Evolutionary conservation across 2,113 vertebrate species (phyloP).

Genomic region (Rutilus rutilus): DNA sequence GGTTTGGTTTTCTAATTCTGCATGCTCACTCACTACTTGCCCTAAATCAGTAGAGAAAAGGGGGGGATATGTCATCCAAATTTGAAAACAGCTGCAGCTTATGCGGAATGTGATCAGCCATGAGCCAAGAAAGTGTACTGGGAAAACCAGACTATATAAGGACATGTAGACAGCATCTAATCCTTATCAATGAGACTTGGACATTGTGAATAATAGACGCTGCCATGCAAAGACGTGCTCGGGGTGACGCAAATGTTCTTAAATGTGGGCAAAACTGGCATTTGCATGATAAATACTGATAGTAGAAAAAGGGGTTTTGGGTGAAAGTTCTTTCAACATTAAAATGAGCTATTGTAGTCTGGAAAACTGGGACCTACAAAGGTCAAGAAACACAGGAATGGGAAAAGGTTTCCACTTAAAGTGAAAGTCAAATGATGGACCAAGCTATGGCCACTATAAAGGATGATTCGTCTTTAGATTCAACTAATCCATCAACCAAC

Average conservation of each 20-base stretch:
- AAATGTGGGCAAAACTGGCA: background rate
- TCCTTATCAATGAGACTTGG: slow-evolving; percentile 82
- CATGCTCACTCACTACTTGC: slow-evolving; percentile 1
- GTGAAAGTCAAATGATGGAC: background rate
- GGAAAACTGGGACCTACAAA: background rate
- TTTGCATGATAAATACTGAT: background rate
- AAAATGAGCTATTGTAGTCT: background rate
- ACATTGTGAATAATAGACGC: background rate
- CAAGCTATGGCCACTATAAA: background rate
- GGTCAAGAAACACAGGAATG: slow-evolving; percentile 17
- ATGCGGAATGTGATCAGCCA: slow-evolving; percentile 82
- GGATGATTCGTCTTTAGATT: background rate
- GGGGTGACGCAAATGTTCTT: background rate
- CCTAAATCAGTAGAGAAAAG: slow-evolving; percentile 26
- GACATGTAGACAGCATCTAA: slow-evolving; percentile 84
- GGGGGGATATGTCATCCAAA: slow-evolving; percentile 36
- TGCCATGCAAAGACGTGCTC: background rate
- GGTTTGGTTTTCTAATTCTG: background rate
- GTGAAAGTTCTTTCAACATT: background rate
- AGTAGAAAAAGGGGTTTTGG: background rate
- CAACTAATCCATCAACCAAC: background rate
- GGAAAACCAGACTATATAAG: slow-evolving; percentile 87
- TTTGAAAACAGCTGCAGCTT: slow-evolving; percentile 79
- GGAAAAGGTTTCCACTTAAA: background rate
- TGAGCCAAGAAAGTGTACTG: slow-evolving; percentile 76